phyloP scores from a whole-genome alignment of 2,113 vertebrate genomes.

The Muntiacus reevesi region DNA sequence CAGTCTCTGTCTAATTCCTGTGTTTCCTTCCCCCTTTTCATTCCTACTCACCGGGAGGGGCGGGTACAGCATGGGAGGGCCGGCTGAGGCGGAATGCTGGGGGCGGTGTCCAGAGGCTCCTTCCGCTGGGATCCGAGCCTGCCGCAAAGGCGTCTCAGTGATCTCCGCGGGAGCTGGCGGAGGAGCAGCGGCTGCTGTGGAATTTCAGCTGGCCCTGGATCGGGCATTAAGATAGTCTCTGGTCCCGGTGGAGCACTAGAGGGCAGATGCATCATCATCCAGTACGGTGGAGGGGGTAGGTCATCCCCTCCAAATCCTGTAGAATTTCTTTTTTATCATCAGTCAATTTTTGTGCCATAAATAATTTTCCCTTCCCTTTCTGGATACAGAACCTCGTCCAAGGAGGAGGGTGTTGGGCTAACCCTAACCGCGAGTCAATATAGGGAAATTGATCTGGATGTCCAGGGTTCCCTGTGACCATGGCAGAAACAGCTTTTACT shows the following conservation, averaged over 20 bases:
- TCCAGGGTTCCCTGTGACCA: neutral
- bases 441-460: neutral
- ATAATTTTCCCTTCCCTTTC: neutral
- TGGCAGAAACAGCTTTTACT: neutral
- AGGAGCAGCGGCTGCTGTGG: neutral
- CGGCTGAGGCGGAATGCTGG: neutral
- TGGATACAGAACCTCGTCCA: neutral
- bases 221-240: neutral
- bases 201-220: neutral
- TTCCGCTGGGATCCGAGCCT: accelerated
- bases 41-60: neutral
- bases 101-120: neutral
- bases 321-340: neutral
- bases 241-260: neutral
- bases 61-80: neutral
- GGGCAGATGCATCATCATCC: neutral
- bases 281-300: accelerated
- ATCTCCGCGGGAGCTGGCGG: neutral
- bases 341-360: neutral
- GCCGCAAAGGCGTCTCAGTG: accelerated
- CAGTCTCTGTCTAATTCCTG: neutral
- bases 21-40: neutral
- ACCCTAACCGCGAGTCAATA: neutral
- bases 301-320: neutral
- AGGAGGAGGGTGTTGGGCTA: neutral